A percentile compares a stretch with the other conserved stretches of the same genome.
Evolutionary conservation across 1,140 invertebrate species (phyloP).

Genomic region (Phocides pigmalion): DNA sequence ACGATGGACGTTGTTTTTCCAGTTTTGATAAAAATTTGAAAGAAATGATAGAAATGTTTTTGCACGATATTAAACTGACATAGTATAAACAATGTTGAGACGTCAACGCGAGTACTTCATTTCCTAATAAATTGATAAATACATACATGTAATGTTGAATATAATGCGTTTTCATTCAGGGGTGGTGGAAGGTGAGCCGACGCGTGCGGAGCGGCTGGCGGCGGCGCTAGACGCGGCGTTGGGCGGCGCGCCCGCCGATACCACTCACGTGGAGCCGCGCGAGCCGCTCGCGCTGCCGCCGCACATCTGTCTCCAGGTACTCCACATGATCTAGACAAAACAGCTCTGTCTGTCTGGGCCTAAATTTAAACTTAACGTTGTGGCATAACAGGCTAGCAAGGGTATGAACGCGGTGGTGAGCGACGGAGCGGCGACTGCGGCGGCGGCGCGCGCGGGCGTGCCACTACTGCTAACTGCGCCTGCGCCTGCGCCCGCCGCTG

Average conservation of each 20-base stretch:
- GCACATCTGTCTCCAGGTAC: constrained; percentile 50
- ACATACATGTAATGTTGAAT: no score
- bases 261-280: constrained; percentile 33
- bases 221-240: constrained; percentile 48
- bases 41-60: no score
- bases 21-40: no score
- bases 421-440: constrained; percentile 44
- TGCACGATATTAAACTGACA: no score
- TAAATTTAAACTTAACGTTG: no score
- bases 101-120: not conserved
- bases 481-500: constrained; percentile 2
- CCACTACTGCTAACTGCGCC: constrained; percentile 50
- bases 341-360: no score
- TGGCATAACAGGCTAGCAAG: constrained; percentile 26
- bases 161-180: no score
- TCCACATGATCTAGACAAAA: no score
- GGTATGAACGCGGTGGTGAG: constrained; percentile 42
- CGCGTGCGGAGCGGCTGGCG: constrained; percentile 45
- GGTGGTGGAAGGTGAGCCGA: constrained; percentile 49
- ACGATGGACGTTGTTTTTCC: no score
- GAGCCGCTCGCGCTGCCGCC: constrained; percentile 55
- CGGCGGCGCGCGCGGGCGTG: constrained; percentile 59
- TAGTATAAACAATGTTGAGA: no score
- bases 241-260: constrained; percentile 26
- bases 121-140: no score